Evolutionary conservation across 35 echinoderm and acorn worm species (phyloP).

Genomic region (Ophioderma brevispina): DNA sequence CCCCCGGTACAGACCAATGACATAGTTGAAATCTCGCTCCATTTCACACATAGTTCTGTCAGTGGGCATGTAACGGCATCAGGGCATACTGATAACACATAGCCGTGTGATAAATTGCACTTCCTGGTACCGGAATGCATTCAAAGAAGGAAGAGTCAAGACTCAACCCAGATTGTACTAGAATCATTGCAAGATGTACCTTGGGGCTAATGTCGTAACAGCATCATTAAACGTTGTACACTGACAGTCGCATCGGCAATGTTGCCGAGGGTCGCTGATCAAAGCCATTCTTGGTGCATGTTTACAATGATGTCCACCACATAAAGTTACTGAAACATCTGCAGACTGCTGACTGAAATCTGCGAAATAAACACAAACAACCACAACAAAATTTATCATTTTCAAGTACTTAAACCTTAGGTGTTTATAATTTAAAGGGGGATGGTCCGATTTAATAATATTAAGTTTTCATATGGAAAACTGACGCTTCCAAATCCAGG

Average conservation of each 20-base stretch:
- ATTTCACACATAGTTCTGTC: slow-evolving; percentile 23
- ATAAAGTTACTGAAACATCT: background rate
- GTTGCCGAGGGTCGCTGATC: background rate
- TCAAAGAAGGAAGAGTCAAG: background rate
- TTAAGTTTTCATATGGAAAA: too few species aligned
- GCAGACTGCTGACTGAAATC: background rate
- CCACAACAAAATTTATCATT: too few species aligned
- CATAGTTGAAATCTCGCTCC: background rate
- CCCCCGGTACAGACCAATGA: slow-evolving; percentile 41
- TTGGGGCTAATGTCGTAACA: slow-evolving; percentile 50
- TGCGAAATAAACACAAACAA: too few species aligned
- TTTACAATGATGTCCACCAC: background rate
- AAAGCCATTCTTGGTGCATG: background rate
- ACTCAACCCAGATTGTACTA: background rate
- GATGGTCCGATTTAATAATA: too few species aligned
- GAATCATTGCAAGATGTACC: background rate
- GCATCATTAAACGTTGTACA: slow-evolving; percentile 45
- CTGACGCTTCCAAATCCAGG: too few species aligned
- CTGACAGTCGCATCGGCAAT: slow-evolving; percentile 32
- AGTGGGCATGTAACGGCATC: background rate
- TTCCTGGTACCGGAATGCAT: background rate
- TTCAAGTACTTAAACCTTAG: too few species aligned
- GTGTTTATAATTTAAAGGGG: too few species aligned
- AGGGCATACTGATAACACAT: slow-evolving; percentile 50
- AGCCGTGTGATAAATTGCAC: background rate